A percentile compares a stretch with the other conserved stretches of the same genome.
These are phyloP conservation scores for Zoanthus sansibaricus DNA, from an alignment of 92 coral and sea anemone genomes.

Conservation along the genomic window DNA sequence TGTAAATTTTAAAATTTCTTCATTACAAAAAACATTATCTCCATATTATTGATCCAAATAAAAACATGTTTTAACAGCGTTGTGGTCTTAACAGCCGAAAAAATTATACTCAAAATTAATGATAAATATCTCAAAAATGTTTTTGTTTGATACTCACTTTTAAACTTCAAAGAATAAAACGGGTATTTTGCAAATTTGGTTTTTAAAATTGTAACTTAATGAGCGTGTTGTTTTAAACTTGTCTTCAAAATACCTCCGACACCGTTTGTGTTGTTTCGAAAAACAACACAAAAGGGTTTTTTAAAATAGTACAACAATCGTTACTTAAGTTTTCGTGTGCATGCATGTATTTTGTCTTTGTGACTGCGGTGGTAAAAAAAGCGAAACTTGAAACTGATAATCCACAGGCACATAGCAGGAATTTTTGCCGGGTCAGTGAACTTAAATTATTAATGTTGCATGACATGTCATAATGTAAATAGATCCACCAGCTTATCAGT, in stretches of 20 bases:
- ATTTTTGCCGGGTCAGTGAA: background rate
- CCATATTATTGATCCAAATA: too few relatives aligned
- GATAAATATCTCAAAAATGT: background rate
- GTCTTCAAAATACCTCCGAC: background rate
- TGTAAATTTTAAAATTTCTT: background rate
- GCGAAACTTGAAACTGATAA: background rate
- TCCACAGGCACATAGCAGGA: too few relatives aligned
- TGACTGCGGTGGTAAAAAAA: background rate
- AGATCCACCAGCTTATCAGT: slow-evolving; percentile 14
- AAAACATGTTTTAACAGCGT: background rate
- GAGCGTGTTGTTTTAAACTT: background rate
- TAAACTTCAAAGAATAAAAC: background rate
- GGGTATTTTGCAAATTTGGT: slow-evolving; percentile 7
- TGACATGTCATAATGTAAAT: slow-evolving; percentile 1
- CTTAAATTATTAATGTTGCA: slow-evolving; percentile 3
- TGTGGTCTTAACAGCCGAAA: background rate
- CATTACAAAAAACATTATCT: background rate
- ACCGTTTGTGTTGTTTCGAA: background rate
- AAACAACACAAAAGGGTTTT: background rate
- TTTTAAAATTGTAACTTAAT: background rate
- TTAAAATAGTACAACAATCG: background rate
- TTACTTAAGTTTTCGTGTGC: background rate
- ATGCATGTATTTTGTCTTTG: background rate
- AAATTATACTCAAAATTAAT: background rate
- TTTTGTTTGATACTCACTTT: background rate